Percentiles rank a stretch among this genome's conserved stretches.
Evolutionary conservation across 2,797 vertebrate genomes (phyloP).

Genomic region (Chelonia mydas): DNA sequence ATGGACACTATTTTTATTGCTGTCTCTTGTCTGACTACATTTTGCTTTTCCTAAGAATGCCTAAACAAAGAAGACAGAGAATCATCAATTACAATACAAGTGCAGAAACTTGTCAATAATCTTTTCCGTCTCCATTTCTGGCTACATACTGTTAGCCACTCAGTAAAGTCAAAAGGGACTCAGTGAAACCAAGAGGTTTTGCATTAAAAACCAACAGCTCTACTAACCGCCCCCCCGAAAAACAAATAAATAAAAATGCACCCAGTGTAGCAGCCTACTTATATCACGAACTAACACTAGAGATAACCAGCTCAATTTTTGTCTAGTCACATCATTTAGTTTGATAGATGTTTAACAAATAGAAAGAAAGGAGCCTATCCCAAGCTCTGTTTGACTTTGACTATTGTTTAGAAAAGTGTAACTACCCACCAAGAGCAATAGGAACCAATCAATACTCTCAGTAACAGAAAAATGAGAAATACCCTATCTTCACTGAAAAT

Average conservation of each 20-base stretch:
- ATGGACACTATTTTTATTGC: not conserved
- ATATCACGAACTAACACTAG: not conserved
- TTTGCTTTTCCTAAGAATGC: not conserved
- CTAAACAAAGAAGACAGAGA: not conserved
- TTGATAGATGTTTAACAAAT: not conserved
- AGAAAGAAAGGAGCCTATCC: not conserved
- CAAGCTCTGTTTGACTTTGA: constrained; percentile 13
- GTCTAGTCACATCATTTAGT: not conserved
- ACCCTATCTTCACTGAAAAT: constrained; percentile 26
- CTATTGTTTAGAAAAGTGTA: constrained; percentile 51
- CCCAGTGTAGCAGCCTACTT: not conserved
- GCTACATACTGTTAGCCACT: not conserved
- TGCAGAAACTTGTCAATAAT: fast-evolving
- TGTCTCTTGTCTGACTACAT: not conserved
- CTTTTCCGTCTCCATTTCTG: not conserved
- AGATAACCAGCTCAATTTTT: not conserved
- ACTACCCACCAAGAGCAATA: constrained; percentile 1
- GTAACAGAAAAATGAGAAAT: constrained; percentile 42
- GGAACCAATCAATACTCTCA: constrained; percentile 33
- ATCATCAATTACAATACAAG: not conserved
- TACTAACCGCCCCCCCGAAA: not conserved
- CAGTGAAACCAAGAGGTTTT: not conserved
- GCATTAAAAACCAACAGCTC: not conserved
- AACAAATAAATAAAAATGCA: not conserved
- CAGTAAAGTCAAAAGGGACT: not conserved